Percentiles rank a stretch among this genome's conserved stretches.
Evolutionary conservation across 92 coral and sea anemone genomes (phyloP).

Genomic region (Galaxea fascicularis): DNA sequence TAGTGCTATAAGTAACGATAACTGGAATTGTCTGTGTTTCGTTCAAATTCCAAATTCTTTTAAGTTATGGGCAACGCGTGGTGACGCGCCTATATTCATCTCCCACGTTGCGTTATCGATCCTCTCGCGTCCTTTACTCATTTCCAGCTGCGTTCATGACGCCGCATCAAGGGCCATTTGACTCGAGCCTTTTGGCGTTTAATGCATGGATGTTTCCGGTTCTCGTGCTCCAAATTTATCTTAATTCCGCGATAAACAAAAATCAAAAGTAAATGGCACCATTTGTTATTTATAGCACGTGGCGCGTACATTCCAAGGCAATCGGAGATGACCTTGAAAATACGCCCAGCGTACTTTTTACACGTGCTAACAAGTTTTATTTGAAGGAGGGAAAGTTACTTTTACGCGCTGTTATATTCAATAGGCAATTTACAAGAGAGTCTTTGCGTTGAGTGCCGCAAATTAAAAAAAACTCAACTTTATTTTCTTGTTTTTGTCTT

Average conservation of each 20-base stretch:
- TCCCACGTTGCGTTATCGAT: conserved; percentile 23
- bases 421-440: too few relatives aligned
- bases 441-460: too few relatives aligned
- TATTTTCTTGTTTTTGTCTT: too few relatives aligned
- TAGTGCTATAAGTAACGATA: too few relatives aligned
- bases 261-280: background rate
- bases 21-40: too few relatives aligned
- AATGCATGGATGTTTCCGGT: background rate
- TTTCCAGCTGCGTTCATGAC: conserved; percentile 35
- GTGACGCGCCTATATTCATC: conserved; percentile 5
- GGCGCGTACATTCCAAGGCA: conserved; percentile 17
- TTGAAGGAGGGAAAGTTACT: background rate
- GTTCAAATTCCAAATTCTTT: background rate
- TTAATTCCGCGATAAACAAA: background rate
- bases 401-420: background rate
- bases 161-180: background rate
- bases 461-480: too few relatives aligned
- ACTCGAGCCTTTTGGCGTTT: background rate
- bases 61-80: background rate
- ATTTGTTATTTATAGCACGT: conserved; percentile 23
- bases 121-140: conserved; percentile 14
- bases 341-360: background rate
- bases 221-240: background rate
- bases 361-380: too few relatives aligned
- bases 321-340: background rate